Evolutionary conservation across 2,113 vertebrate genomes (phyloP).

Genomic region (Orthonyx spaldingii): DNA sequence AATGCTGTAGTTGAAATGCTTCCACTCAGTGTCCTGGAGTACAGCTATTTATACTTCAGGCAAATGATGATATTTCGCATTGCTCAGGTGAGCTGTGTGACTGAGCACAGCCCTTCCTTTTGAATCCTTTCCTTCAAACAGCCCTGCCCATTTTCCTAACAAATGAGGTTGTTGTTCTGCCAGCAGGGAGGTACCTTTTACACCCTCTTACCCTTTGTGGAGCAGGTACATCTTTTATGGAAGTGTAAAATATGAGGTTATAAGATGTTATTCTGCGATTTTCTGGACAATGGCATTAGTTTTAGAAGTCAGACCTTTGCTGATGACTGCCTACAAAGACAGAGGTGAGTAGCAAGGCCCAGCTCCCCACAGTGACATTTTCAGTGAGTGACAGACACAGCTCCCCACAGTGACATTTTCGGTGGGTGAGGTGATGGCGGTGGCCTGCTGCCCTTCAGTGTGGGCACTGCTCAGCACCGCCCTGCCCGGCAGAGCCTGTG

Average conservation of each 20-base stretch:
- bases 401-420: rapidly evolving
- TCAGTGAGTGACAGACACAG: rapidly evolving
- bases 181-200: background rate
- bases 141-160: background rate
- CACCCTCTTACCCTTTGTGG: background rate
- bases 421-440: rapidly evolving
- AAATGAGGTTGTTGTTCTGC: background rate
- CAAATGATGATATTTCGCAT: background rate
- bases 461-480: background rate
- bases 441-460: background rate
- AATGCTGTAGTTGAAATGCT: background rate
- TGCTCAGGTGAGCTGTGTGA: background rate
- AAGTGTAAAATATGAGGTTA: background rate
- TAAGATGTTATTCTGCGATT: rapidly evolving
- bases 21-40: background rate
- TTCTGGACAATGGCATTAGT: background rate
- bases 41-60: background rate
- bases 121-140: background rate
- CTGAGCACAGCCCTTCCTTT: background rate
- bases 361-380: no score
- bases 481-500: rapidly evolving
- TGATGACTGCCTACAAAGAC: rapidly evolving
- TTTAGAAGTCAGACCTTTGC: background rate
- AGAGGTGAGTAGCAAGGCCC: background rate
- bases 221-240: background rate